Evolutionary conservation across 2,888 invertebrate genomes (phyloP).

Genomic region (Apodemia mormo): DNA sequence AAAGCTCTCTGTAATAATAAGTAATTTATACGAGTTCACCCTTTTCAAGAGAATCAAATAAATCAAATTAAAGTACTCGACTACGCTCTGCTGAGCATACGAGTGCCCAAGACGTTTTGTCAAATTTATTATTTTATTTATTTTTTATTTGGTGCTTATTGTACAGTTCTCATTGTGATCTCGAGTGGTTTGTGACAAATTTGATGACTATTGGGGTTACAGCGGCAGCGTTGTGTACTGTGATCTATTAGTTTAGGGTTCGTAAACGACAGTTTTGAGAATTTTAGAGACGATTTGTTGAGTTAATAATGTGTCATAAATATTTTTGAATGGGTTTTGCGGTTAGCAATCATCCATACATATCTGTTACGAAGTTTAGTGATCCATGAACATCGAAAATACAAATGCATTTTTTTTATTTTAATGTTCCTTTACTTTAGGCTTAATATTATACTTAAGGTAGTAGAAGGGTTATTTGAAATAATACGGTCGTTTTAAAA

Average conservation of each 20-base stretch:
- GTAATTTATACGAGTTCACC: slow-evolving; percentile 72
- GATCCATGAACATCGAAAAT: slow-evolving; percentile 45
- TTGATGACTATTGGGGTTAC: slow-evolving; percentile 78
- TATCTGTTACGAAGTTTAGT: slow-evolving; percentile 53
- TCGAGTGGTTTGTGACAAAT: slow-evolving; percentile 81
- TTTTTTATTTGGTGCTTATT: slow-evolving; percentile 74
- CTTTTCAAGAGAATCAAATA: slow-evolving; percentile 73
- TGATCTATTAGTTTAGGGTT: slow-evolving; percentile 69
- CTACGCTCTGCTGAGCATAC: slow-evolving; percentile 66
- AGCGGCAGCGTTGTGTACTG: slow-evolving; percentile 45
- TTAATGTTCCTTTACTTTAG: too few relatives aligned
- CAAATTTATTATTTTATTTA: slow-evolving; percentile 81
- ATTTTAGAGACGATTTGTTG: slow-evolving; percentile 72
- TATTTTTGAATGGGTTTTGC: slow-evolving; percentile 63
- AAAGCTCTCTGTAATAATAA: slow-evolving; percentile 47
- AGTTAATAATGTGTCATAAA: slow-evolving; percentile 68
- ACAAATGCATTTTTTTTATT: too few relatives aligned
- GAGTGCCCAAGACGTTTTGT: slow-evolving; percentile 82
- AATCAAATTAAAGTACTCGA: slow-evolving; percentile 79
- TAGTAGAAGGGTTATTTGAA: too few relatives aligned
- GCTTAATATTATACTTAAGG: too few relatives aligned
- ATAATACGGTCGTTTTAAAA: too few relatives aligned
- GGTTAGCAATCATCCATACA: slow-evolving; percentile 52
- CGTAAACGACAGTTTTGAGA: slow-evolving; percentile 72
- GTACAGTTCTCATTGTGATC: slow-evolving; percentile 67